Evolutionary conservation across 2,888 invertebrate genomes (phyloP).

Genomic region (Dysmachus trigonus): DNA sequence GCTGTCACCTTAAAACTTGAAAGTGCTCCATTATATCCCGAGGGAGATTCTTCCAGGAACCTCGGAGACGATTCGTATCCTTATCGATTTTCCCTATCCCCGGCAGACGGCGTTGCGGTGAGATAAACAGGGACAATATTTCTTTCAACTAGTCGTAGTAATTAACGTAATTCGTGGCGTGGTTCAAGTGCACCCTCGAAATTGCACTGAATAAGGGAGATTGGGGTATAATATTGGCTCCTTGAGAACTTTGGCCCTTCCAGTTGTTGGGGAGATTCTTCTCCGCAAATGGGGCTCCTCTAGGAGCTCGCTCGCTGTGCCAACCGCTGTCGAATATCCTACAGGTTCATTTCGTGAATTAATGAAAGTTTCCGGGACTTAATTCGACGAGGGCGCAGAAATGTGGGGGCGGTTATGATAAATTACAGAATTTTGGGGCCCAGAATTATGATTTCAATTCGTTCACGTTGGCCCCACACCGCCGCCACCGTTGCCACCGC

Average conservation of each 20-base stretch:
- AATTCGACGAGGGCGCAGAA: background rate
- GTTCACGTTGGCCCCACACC: background rate
- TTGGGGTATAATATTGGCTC: background rate
- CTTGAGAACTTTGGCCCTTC: background rate
- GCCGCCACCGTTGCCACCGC: background rate
- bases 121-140: background rate
- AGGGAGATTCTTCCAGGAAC: background rate
- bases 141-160: background rate
- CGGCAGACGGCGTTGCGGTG: background rate
- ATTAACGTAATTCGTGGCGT: background rate
- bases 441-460: background rate
- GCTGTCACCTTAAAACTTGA: background rate
- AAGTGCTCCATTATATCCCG: background rate
- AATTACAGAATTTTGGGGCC: conserved; percentile 23
- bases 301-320: background rate
- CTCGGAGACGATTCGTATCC: background rate
- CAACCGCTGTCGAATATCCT: background rate
- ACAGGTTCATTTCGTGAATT: conserved; percentile 14
- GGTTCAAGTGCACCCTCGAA: background rate
- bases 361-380: conserved; percentile 9
- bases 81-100: background rate
- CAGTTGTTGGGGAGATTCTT: background rate
- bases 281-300: background rate
- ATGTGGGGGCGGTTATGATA: conserved; percentile 24
- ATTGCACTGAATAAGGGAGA: background rate